Base-by-base conservation (phyloP, 1,140 invertebrate species). In the Calephelis nemesis region DNA sequence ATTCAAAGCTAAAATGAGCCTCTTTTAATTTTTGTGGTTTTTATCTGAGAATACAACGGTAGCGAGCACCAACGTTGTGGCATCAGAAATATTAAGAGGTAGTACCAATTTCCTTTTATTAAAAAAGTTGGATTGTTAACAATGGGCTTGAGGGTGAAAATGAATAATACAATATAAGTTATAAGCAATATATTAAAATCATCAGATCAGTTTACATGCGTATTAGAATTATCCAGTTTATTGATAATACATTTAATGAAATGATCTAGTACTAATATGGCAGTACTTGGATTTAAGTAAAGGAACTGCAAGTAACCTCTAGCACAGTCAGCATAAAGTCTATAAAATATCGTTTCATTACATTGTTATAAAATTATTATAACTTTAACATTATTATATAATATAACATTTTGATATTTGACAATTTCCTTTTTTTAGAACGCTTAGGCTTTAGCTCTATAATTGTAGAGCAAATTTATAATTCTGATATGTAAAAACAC, bases 171-270 rank as follows among this genome's bases (percentile, higher is more conserved):
- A 67, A 13, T 52, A 75, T 72, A 66, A 71, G 67, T 74, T 70
- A 78, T 78, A 82, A 82, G 79, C 76, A 75, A 74, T 77, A 75
- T 82, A 78, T 83, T 77, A 75, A 77, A 76, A 77, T 70, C 71
- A 74, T 78, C 81, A 83, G 79, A 83, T 81, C 77, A 67, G 68
- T 67, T 79, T 75, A 72, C 77, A 75, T 81, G 74, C 74, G 54
- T 54, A 47, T 69, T 63, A 58, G 54, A 60, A 50, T 15, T 65
- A 65, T 30, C 39, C 64, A 48, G 48, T 30, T 49, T 45, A 64
- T 58, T 58, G 54, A 58, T 30, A 58, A 39, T 58, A 58, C 54
- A 58, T 58, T 58, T 40, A 58, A 58, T 58, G 54, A 58, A 58
- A 58, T 39, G 54, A 58, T 39, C 54, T 58, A 12, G 11, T 58